A percentile compares a stretch with the other conserved stretches of the same genome.
phyloP scores from a whole-genome alignment of 2,888 invertebrate species.

The Tipula helvola region DNA sequence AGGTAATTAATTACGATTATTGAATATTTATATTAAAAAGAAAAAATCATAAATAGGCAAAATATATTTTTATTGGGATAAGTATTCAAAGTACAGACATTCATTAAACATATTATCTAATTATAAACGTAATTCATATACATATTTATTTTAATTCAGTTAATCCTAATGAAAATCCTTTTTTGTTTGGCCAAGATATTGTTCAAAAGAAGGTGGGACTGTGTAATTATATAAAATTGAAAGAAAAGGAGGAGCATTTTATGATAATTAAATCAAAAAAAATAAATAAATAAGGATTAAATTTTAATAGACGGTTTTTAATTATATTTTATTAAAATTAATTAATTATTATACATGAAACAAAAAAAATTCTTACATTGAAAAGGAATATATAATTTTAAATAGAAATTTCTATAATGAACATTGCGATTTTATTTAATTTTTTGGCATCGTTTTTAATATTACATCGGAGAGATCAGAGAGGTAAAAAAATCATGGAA shows the following conservation, averaged over 20 bases:
- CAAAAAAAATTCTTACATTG: background rate
- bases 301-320: background rate
- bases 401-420: background rate
- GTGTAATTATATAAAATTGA: background rate
- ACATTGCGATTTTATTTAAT: background rate
- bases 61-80: background rate
- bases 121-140: background rate
- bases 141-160: background rate
- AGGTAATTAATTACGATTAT: background rate
- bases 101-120: background rate
- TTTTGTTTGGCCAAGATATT: background rate
- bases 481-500: too few relatives aligned
- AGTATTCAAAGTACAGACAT: background rate
- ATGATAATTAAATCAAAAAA: background rate
- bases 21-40: background rate
- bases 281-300: background rate
- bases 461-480: too few relatives aligned
- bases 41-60: background rate
- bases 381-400: background rate
- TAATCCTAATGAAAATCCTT: background rate
- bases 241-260: background rate
- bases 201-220: background rate
- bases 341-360: background rate
- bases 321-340: background rate
- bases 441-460: background rate